Percentiles rank a stretch among this genome's conserved stretches.
phyloP scores from a whole-genome alignment of 1,140 invertebrate genomes.

The Pogonus chalceus region DNA sequence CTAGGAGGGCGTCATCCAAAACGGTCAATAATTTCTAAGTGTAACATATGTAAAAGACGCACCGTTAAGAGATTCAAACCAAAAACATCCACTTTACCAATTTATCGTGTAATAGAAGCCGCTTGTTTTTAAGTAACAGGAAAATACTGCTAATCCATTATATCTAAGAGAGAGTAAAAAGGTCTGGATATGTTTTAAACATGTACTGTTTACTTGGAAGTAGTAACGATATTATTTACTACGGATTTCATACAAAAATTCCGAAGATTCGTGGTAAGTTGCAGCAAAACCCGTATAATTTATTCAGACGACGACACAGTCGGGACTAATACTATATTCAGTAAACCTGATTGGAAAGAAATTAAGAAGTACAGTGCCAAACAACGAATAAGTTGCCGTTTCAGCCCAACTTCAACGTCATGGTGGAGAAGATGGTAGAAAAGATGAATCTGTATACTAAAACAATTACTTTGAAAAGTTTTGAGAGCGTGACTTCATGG shows the following conservation, averaged over 20 bases:
- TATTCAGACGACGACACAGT: constrained; percentile 36
- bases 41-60: constrained; percentile 24
- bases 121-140: constrained; percentile 26
- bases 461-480: constrained; percentile 25
- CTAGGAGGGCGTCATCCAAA: constrained; percentile 20
- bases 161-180: constrained; percentile 20
- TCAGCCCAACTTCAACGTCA: constrained; percentile 17
- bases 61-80: constrained; percentile 19
- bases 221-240: constrained; percentile 24
- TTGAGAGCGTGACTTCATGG: constrained; percentile 21
- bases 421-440: constrained; percentile 38
- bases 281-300: constrained; percentile 28
- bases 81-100: constrained; percentile 22
- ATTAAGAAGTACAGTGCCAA: constrained; percentile 1
- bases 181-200: constrained; percentile 28
- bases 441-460: constrained; percentile 31
- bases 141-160: constrained; percentile 28
- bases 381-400: not conserved
- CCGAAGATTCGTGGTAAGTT: constrained; percentile 25
- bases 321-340: constrained; percentile 23
- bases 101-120: constrained; percentile 23
- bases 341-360: constrained; percentile 24
- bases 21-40: constrained; percentile 20
- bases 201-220: constrained; percentile 32
- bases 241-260: constrained; percentile 27